Percentiles rank a stretch among this genome's conserved stretches.
phyloP scores from a whole-genome alignment of 2,888 invertebrate genomes.

The Opisthograptis luteolata region DNA sequence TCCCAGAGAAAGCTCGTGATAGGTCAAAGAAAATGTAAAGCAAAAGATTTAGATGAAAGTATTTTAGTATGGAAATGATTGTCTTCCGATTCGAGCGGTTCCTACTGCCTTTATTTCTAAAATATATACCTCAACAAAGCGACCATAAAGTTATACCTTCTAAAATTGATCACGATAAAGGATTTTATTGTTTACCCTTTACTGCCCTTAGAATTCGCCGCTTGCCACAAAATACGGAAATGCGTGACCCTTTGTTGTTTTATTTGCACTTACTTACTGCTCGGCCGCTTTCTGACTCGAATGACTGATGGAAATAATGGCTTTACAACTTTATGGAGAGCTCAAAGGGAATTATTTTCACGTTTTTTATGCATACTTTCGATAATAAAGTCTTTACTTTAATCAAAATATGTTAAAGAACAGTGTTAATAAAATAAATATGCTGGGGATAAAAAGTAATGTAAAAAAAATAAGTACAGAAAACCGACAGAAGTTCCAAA shows the following conservation, averaged over 20 bases:
- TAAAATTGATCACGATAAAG: constrained; percentile 27
- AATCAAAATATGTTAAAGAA: no score
- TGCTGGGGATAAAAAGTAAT: no score
- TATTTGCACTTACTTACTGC: constrained; percentile 12
- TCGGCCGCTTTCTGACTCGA: constrained; percentile 1
- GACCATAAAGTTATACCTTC: constrained; percentile 12
- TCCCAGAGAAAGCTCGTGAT: no score
- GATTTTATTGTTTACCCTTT: constrained; percentile 18
- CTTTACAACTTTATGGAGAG: not conserved
- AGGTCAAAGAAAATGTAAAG: no score
- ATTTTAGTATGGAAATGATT: constrained; percentile 12
- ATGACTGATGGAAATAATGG: constrained; percentile 8
- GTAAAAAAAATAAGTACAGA: no score
- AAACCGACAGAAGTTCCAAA: no score
- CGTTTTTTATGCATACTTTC: no score
- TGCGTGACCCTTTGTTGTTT: constrained; percentile 25
- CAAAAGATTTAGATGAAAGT: constrained; percentile 1
- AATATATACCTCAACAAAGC: constrained; percentile 12
- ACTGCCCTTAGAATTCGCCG: constrained; percentile 7
- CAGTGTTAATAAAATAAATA: no score
- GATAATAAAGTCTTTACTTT: no score
- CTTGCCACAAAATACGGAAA: constrained; percentile 1
- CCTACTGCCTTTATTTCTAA: constrained; percentile 9
- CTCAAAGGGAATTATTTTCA: not conserved
- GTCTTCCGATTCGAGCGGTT: not conserved